Evolutionary conservation across 2,113 vertebrate species (phyloP).

Genomic region (Tragelaphus scriptus): DNA sequence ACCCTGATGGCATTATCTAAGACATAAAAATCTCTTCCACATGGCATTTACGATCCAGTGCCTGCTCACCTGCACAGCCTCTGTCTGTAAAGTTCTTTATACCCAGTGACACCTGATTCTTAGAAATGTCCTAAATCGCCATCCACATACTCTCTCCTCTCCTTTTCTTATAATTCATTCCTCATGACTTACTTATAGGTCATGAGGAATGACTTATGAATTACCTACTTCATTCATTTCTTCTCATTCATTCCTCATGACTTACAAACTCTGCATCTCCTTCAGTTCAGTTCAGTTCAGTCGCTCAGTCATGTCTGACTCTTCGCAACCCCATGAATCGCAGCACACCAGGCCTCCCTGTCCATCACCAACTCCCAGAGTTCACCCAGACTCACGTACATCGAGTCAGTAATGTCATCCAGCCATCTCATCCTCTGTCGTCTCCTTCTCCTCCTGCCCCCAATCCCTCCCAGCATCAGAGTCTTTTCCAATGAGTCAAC

Average conservation of each 20-base stretch:
- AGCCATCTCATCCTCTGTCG: too few relatives aligned
- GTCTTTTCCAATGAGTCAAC: too few relatives aligned
- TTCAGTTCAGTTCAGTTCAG: too few relatives aligned
- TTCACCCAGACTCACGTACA: too few relatives aligned
- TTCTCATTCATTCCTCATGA: background rate
- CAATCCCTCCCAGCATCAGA: too few relatives aligned
- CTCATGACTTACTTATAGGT: background rate
- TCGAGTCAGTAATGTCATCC: too few relatives aligned
- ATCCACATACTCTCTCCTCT: background rate
- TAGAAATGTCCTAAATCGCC: background rate
- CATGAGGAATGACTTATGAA: background rate
- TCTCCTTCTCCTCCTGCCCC: too few relatives aligned
- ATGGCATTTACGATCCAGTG: background rate
- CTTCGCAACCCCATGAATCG: too few relatives aligned
- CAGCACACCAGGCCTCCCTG: too few relatives aligned
- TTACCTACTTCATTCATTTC: background rate
- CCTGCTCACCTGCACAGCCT: background rate
- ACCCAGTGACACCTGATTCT: background rate
- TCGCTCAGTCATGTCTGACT: too few relatives aligned
- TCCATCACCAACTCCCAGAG: too few relatives aligned
- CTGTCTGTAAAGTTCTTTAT: background rate
- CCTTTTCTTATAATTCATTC: background rate
- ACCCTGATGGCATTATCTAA: background rate
- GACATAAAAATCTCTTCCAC: background rate
- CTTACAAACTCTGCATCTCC: background rate